These are phyloP conservation scores for Protobothrops mucrosquamatus DNA, from an alignment of 2,113 vertebrate genomes.

Conservation along the genomic window DNA sequence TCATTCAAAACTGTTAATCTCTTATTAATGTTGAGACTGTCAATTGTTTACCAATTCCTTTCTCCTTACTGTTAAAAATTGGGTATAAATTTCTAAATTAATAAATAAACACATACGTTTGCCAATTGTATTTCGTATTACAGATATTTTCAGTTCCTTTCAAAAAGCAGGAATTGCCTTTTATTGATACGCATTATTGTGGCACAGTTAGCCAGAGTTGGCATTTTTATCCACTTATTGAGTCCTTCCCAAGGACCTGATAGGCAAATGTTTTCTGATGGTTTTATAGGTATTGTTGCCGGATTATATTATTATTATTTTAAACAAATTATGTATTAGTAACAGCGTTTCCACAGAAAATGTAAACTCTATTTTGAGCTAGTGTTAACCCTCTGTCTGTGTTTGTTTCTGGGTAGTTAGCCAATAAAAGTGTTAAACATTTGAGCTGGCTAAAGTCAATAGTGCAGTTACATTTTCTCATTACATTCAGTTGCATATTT, in stretches of 20 bases:
- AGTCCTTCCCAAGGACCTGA: background rate
- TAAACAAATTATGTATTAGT: background rate
- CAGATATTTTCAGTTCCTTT: conserved; percentile 40
- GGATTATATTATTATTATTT: background rate
- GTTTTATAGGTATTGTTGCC: background rate
- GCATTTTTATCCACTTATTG: background rate
- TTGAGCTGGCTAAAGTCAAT: background rate
- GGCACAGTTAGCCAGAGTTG: background rate
- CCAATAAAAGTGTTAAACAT: background rate
- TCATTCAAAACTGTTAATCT: background rate
- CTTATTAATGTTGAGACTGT: conserved; percentile 13
- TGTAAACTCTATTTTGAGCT: background rate
- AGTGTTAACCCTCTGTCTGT: background rate
- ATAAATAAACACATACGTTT: background rate
- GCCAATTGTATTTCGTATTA: conserved; percentile 29
- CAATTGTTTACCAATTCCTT: conserved; percentile 26
- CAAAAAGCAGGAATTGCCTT: conserved; percentile 30
- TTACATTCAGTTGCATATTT: conserved; percentile 4
- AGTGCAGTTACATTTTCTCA: background rate
- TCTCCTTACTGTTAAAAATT: conserved; percentile 11
- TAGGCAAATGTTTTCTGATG: background rate
- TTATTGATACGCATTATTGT: conserved; percentile 1
- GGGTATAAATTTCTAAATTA: background rate
- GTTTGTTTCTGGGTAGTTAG: background rate
- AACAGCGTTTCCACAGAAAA: background rate